A percentile compares a stretch with the other conserved stretches of the same genome.
These are phyloP conservation scores for Datnioides undecimradiatus DNA, from an alignment of 2,113 vertebrate species.

Conservation along the genomic window DNA sequence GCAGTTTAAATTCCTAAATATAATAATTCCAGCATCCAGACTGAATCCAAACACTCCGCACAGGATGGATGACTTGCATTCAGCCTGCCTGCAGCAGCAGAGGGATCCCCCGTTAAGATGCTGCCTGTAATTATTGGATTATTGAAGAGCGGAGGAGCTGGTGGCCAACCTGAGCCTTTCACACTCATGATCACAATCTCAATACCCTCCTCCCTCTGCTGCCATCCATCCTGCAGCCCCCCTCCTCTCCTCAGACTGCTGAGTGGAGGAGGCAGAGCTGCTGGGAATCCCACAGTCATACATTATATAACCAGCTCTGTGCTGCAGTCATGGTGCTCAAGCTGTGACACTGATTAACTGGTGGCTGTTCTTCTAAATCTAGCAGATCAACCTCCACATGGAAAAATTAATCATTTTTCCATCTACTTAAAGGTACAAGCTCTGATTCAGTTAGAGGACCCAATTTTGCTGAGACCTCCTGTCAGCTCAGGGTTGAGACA, in stretches of 20 bases:
- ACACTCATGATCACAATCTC: slow-evolving; percentile 70
- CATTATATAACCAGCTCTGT: slow-evolving; percentile 72
- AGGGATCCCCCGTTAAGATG: slow-evolving; percentile 48
- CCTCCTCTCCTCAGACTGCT: slow-evolving; percentile 51
- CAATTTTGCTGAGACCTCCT: not conserved
- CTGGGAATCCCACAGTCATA: slow-evolving; percentile 77
- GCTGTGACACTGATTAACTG: slow-evolving; percentile 74
- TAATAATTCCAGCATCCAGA: not conserved
- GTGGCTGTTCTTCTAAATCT: slow-evolving; percentile 68
- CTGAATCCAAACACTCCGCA: not conserved
- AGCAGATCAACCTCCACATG: slow-evolving; percentile 63
- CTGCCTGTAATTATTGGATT: slow-evolving; percentile 68
- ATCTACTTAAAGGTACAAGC: slow-evolving; percentile 34
- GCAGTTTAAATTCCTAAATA: not conserved
- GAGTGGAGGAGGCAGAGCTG: slow-evolving; percentile 70
- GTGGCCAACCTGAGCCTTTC: slow-evolving; percentile 59
- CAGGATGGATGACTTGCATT: slow-evolving; percentile 6
- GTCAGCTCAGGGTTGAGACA: not conserved
- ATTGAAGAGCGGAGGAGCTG: slow-evolving; percentile 65
- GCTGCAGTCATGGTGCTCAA: slow-evolving; percentile 71
- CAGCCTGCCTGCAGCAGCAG: slow-evolving; percentile 6
- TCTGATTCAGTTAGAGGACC: not conserved
- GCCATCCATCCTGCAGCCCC: slow-evolving; percentile 55
- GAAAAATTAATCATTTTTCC: slow-evolving; percentile 37
- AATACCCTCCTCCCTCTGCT: slow-evolving; percentile 50